Percentiles rank a stretch among this genome's conserved stretches.
Conservation (phyloP, 53 echinoderm and acorn worm genomes). For the Mesocentrotus franciscanus region DNA sequence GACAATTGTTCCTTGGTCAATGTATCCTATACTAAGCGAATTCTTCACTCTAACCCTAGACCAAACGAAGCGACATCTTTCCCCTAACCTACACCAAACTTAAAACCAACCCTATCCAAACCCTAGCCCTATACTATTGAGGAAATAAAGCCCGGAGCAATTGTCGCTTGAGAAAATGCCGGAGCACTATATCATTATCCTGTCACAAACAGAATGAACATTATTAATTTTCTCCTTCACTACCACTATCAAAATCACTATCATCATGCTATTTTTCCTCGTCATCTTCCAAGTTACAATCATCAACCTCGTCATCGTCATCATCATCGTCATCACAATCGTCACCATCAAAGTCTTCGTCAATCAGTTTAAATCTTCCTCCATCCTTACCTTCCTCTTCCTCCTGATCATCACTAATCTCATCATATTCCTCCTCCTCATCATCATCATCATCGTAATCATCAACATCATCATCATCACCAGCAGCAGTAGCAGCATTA, state of each 20-base stretch:
- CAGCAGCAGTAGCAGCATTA: neutral
- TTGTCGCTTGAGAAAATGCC: too few species aligned
- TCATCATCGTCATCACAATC: slow-evolving; percentile 8
- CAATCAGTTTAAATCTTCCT: neutral
- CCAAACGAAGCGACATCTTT: too few species aligned
- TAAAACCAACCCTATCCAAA: too few species aligned
- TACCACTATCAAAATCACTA: too few species aligned
- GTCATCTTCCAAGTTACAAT: neutral
- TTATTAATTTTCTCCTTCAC: neutral
- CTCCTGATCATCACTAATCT: neutral
- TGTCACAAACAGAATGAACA: neutral
- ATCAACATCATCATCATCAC: neutral
- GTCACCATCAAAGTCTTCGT: neutral
- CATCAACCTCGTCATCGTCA: neutral
- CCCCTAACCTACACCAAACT: too few species aligned
- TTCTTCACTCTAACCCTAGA: too few species aligned
- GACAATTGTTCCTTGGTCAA: too few species aligned
- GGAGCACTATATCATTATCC: neutral
- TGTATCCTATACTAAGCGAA: too few species aligned
- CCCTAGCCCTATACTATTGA: too few species aligned
- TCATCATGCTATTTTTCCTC: neutral
- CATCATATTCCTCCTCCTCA: neutral
- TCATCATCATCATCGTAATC: slow-evolving; percentile 2
- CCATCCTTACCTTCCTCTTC: neutral
- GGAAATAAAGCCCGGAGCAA: too few species aligned